phyloP scores from a whole-genome alignment of 2,888 invertebrate species.

The Crepidodera aurea region DNA sequence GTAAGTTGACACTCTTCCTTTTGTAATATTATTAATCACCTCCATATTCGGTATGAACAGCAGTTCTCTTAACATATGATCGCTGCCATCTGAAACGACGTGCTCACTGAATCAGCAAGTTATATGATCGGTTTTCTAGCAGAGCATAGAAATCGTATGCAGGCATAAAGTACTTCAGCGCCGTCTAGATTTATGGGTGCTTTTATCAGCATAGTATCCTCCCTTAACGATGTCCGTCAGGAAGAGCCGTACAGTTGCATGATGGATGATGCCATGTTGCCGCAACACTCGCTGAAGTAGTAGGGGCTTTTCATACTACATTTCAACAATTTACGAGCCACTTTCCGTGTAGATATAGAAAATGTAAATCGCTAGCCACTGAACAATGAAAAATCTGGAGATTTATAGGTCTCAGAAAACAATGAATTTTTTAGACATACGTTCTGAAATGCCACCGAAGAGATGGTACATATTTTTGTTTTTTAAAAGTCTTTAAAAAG shows the following conservation, averaged over 20 bases:
- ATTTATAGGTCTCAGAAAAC: conserved; percentile 52
- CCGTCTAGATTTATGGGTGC: conserved; percentile 57
- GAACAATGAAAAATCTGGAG: conserved; percentile 45
- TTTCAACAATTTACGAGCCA: conserved; percentile 60
- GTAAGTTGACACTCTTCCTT: conserved; percentile 14
- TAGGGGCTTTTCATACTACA: conserved; percentile 57
- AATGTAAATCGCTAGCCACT: conserved; percentile 57
- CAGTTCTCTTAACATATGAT: conserved; percentile 44
- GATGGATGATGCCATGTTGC: conserved; percentile 54
- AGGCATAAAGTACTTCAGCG: conserved; percentile 57
- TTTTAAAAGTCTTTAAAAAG: too few species aligned
- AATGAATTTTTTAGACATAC: conserved; percentile 53
- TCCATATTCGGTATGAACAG: conserved; percentile 21
- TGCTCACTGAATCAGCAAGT: conserved; percentile 52
- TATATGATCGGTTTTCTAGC: conserved; percentile 50
- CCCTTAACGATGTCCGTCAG: conserved; percentile 59
- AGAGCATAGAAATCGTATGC: conserved; percentile 55
- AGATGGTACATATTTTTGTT: too few species aligned
- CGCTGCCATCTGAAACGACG: conserved; percentile 52
- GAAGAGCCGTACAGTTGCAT: conserved; percentile 44
- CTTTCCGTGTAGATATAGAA: conserved; percentile 59
- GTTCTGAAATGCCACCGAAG: conserved; percentile 26
- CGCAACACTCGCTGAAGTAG: conserved; percentile 52
- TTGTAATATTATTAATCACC: conserved; percentile 9
- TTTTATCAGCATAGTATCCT: conserved; percentile 57